These are phyloP conservation scores for Phasianus colchicus DNA, from an alignment of 2,113 vertebrate genomes.

Conservation along the genomic window DNA sequence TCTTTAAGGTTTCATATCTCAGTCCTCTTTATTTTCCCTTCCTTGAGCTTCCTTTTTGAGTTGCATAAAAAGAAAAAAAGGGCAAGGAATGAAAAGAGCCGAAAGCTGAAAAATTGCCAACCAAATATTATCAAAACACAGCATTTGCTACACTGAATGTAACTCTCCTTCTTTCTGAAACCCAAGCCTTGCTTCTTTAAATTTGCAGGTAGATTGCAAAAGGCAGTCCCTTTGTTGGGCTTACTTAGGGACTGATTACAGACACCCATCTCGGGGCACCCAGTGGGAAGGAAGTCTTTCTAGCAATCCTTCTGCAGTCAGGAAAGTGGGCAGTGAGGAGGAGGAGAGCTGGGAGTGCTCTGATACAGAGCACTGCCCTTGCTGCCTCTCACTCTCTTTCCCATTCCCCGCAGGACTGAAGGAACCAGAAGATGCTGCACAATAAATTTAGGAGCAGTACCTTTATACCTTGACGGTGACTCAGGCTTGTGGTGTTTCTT, in stretches of 20 bases:
- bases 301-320: rapidly evolving
- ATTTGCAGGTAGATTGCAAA: neutral
- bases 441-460: neutral
- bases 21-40: conserved; percentile 15
- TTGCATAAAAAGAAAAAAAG: conserved; percentile 14
- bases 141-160: neutral
- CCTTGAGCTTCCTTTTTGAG: conserved; percentile 36
- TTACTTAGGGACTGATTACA: neutral
- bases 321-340: neutral
- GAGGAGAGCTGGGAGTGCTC: neutral
- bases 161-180: neutral
- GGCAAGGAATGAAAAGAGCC: neutral
- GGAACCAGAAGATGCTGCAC: neutral
- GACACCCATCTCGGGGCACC: neutral
- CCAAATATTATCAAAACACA: conserved; percentile 25
- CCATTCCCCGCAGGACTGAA: neutral
- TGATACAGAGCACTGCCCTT: rapidly evolving
- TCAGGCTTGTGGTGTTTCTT: neutral
- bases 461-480: neutral
- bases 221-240: neutral
- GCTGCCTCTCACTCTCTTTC: neutral
- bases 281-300: neutral
- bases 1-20: conserved; percentile 32
- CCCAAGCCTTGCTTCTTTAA: neutral
- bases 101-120: conserved; percentile 18